A percentile compares a stretch with the other conserved stretches of the same genome.
Conservation (phyloP, 2,888 invertebrate species). For the Cerastis rubricosa region DNA sequence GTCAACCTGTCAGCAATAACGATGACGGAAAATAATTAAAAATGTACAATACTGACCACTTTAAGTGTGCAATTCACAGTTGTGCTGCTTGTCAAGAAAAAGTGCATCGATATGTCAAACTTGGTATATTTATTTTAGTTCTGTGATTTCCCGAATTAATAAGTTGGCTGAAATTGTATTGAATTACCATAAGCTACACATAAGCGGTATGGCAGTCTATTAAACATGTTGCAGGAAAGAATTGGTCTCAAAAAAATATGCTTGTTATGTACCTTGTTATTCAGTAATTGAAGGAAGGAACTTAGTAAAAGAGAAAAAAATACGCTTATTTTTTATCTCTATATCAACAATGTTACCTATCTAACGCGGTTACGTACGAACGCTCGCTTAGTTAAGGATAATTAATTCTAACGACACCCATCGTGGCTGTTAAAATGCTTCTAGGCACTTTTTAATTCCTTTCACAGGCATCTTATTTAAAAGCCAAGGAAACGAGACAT, state of each 20-base stretch:
- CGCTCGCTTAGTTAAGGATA: constrained; percentile 77
- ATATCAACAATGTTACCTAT: constrained; percentile 29
- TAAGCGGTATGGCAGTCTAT: no score
- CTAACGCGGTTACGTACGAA: constrained; percentile 66
- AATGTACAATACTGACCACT: no score
- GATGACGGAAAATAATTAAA: neutral
- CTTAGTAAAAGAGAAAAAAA: neutral
- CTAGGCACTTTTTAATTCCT: constrained; percentile 66
- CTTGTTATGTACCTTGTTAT: neutral
- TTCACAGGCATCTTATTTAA: constrained; percentile 75
- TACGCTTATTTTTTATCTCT: neutral
- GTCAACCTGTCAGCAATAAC: neutral
- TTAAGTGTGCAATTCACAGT: no score
- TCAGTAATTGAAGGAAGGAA: neutral
- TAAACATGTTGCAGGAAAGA: no score
- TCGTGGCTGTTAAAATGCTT: constrained; percentile 71
- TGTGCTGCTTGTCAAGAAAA: no score
- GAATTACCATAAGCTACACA: neutral
- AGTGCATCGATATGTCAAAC: no score
- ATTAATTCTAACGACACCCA: constrained; percentile 81
- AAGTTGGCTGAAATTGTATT: neutral
- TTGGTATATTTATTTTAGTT: no score
- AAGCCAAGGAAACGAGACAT: constrained; percentile 80
- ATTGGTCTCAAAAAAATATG: no score
- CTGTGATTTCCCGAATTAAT: no score